phyloP scores from a whole-genome alignment of 2,113 vertebrate genomes.

The Turnix velox region DNA sequence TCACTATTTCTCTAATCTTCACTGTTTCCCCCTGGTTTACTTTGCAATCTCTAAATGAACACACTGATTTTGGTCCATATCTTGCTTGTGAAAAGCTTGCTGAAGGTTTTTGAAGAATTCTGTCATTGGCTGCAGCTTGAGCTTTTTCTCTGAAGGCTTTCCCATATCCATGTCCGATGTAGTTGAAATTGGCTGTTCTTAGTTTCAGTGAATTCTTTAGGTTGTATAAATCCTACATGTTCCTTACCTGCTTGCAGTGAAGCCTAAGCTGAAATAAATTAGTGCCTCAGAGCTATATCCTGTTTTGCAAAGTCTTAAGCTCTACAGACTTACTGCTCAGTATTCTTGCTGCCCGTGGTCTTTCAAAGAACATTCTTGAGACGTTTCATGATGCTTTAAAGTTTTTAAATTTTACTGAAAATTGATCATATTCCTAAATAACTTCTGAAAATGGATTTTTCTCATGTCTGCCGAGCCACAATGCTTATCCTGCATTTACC shows the following conservation, averaged over 20 bases:
- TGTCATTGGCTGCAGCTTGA: not conserved
- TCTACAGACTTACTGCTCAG: not conserved
- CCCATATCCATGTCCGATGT: not conserved
- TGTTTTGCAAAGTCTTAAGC: not conserved
- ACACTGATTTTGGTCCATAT: not conserved
- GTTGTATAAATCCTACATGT: not conserved
- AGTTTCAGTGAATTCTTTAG: not conserved
- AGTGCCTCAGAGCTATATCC: not conserved
- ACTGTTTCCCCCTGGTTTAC: accelerated
- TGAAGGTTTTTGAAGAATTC: not conserved
- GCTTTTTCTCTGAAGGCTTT: not conserved
- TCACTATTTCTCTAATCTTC: not conserved
- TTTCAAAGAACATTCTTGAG: not conserved
- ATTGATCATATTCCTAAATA: not conserved
- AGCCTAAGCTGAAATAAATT: not conserved
- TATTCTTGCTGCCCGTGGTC: not conserved
- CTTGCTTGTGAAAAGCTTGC: not conserved
- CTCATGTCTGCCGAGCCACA: not conserved
- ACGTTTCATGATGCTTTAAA: not conserved
- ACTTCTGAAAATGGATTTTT: not conserved
- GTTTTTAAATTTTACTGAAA: not conserved
- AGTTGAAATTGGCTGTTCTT: not conserved
- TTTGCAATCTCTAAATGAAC: not conserved
- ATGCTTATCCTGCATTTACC: not conserved
- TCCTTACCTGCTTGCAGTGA: not conserved